Evolutionary conservation across 2,888 invertebrate genomes (phyloP).

Genomic region (Nomada goodeniana): DNA sequence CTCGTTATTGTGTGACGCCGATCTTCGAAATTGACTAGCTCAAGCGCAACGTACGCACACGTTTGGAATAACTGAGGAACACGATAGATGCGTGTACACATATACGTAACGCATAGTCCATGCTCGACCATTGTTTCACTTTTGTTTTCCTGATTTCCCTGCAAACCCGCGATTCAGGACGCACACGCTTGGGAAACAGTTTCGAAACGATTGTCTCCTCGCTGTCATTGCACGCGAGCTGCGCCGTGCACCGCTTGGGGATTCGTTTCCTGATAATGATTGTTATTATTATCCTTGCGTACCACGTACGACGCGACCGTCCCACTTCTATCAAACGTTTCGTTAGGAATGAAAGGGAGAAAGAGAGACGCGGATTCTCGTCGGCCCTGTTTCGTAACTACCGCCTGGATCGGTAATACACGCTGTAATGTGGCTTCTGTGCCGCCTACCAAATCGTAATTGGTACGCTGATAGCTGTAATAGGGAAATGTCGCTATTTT

Average conservation of each 20-base stretch:
- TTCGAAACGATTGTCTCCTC: constrained; percentile 37
- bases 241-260: constrained; percentile 17
- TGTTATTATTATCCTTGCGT: constrained; percentile 39
- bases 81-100: neutral
- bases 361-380: neutral
- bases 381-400: constrained; percentile 4
- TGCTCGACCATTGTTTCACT: neutral
- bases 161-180: neutral
- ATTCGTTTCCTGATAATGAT: constrained; percentile 42
- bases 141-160: constrained; percentile 28
- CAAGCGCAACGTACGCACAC: neutral
- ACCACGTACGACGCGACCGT: constrained; percentile 16
- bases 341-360: neutral
- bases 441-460: neutral
- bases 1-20: constrained; percentile 57
- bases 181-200: constrained; percentile 12
- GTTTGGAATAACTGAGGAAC: constrained; percentile 15
- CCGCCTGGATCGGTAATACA: neutral
- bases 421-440: neutral
- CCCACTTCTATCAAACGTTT: constrained; percentile 25
- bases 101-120: constrained; percentile 5
- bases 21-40: constrained; percentile 56
- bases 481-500: neutral
- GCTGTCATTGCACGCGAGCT: constrained; percentile 6
- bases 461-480: neutral